Evolutionary conservation across 2,888 invertebrate genomes (phyloP), one percentile per base, ranked within the genome.

Genomic region (Agrochola macilenta): DNA sequence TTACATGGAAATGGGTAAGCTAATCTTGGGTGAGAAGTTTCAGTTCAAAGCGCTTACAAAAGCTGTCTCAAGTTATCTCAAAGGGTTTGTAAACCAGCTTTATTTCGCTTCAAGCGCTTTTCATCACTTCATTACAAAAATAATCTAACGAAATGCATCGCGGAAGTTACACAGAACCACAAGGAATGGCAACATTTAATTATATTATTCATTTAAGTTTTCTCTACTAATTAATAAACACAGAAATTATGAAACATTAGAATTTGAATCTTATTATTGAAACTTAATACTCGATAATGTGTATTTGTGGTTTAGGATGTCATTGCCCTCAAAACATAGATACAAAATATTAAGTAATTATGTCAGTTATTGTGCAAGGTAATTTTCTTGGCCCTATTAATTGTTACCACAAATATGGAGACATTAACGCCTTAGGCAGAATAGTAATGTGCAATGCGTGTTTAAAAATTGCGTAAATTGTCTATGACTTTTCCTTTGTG

Each of bases 291-390:
- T 35, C 11, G 14, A 30, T 69, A 74, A 74, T 76, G 58, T 82
- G 60, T 65, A 57, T 82, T 75, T 71, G 39, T 82, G 17, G 54
- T 61, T 49, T 39, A 69, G 49, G 61, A 54, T 68, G 78, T 26
- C 81, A 78, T 63, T 74, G 66, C 60, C 69, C 87, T 81, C 78
- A 54, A 79, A 73, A 77, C 78, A 81, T 69, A 87, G 78, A 79
- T 79, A 69, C 73, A 72, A 76, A 66, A 72, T 30, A 69, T 57
- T 54, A 58, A 54, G 9, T 85, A 79, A 81, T 46, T 64, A 83
- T 26, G 74, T 92, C 86, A 90, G 14, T 65, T 43, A 76, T 83
- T 78, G 76, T 83, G 88, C 72, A 88, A 87, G 74, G 14, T 64
- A 72, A 72, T 84, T 65, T 74, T 69, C 61, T 58, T 57, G 57